A percentile compares a stretch with the other conserved stretches of the same genome.
phyloP scores from a whole-genome alignment of 1,140 invertebrate genomes.

The Procambarus clarkii region DNA sequence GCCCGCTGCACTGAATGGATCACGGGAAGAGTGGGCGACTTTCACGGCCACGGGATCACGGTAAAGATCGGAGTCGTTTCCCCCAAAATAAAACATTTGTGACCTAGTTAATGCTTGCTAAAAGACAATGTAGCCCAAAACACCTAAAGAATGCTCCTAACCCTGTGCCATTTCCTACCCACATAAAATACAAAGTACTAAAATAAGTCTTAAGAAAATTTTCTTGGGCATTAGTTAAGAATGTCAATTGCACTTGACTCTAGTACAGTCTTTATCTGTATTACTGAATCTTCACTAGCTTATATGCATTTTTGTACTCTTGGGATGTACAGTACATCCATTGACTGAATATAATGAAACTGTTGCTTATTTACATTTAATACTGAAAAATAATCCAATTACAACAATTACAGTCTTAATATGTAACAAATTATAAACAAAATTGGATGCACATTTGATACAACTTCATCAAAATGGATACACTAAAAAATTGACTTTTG shows the following conservation, averaged over 20 bases:
- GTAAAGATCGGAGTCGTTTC: background rate
- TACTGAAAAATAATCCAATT: slow-evolving; percentile 53
- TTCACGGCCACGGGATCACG: background rate
- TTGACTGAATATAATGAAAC: slow-evolving; percentile 18
- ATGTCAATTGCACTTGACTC: slow-evolving; percentile 58
- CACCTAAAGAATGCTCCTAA: background rate
- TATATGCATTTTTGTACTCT: slow-evolving; percentile 64
- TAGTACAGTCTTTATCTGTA: slow-evolving; percentile 25
- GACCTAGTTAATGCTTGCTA: no score
- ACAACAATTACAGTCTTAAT: slow-evolving; percentile 6
- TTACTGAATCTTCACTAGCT: slow-evolving; percentile 17
- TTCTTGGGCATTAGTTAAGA: background rate
- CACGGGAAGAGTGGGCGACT: background rate
- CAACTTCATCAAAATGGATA: background rate
- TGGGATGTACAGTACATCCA: slow-evolving; percentile 29
- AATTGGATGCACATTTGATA: background rate
- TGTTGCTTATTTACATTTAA: slow-evolving; percentile 31
- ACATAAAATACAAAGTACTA: background rate
- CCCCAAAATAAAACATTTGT: no score
- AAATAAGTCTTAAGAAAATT: background rate
- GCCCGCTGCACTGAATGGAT: slow-evolving; percentile 9
- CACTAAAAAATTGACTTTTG: background rate
- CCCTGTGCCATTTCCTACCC: background rate
- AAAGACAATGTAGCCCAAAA: background rate
- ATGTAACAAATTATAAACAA: background rate